These are phyloP conservation scores for Gnathonemus echidnorhynchus DNA, from an alignment of 2,113 vertebrate species.

Conservation along the genomic window DNA sequence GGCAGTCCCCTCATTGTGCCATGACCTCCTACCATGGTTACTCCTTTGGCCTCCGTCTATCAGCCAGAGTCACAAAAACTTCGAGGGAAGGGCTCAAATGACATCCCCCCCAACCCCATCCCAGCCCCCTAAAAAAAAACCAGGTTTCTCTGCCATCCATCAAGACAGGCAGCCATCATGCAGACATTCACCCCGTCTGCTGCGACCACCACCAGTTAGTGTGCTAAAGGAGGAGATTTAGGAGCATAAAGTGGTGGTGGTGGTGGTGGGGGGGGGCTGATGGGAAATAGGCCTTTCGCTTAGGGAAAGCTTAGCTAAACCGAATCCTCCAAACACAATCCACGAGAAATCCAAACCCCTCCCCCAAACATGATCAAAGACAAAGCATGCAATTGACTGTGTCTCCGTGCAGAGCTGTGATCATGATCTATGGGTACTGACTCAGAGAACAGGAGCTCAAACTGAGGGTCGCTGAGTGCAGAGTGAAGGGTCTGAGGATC, in stretches of 20 bases:
- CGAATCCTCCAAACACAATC: not conserved
- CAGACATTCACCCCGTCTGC: not conserved
- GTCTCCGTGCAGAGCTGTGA: not conserved
- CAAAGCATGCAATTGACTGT: not conserved
- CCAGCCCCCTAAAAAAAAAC: not conserved
- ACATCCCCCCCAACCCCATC: not conserved
- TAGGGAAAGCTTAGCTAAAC: not conserved
- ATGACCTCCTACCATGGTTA: not conserved
- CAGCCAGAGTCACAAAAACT: not conserved
- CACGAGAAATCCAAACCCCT: not conserved
- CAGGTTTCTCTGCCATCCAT: not conserved
- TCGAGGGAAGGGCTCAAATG: not conserved
- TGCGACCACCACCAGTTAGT: not conserved
- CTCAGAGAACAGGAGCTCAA: not conserved
- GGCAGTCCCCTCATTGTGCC: no score
- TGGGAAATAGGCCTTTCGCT: not conserved
- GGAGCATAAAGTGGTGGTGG: not conserved
- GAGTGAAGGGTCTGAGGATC: not conserved
- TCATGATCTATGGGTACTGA: not conserved
- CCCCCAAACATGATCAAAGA: not conserved
- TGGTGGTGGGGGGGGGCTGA: not conserved
- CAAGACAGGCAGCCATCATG: not conserved
- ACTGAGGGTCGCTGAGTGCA: not conserved
- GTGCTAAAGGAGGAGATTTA: not conserved
- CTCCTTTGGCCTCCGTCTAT: not conserved